Evolutionary conservation across 2,797 vertebrate genomes (phyloP), one percentile per base, ranked within the genome.

Genomic region (Bovichtus diacanthus): DNA sequence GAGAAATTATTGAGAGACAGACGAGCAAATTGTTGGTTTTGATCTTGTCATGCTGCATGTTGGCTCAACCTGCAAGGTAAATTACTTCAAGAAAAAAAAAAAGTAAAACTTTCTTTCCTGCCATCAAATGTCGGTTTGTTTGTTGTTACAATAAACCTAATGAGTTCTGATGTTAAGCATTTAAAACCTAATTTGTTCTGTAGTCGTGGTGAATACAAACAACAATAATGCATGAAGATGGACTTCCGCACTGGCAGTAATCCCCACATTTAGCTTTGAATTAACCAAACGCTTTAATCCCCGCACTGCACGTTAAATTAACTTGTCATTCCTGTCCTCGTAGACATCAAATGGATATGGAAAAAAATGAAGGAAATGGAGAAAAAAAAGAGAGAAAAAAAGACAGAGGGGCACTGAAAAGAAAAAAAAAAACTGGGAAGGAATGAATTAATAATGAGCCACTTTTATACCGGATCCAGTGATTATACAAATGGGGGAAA

Each of bases 401-500:
- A 78, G 63, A 79, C 82, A 81, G 94, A 62, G 94, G 96, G 96
- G 94, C 96, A 95, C 80, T 79, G 83, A 84, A 90, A 84, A 69
- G 82, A 39, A 10, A 18, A 72, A 71, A 78, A 88, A 87, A 87
- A 87, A 84, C 59, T 74, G 95, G 95, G 95, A 97, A 94, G 92
- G 96, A 97, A 96, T 97, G 96, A 96, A 97, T 95, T 94, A 95
- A 95, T 95, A 95, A 95, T 93, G 93, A 96, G 91, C 86, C 94
- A 94, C 94, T 95, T 95, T 95, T 94, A 94, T 93, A 93, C 88
- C 74, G 87, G 89, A 94, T 95, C 94, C 94, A 95, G 92, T 82
- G 96, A 96, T 95, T 92, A 94, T 95, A 97, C 96, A 95, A 96
- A 96, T 96, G 96, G 96, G 96, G 96, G 96, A 96, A 96, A 96